Evolutionary conservation across 2,797 vertebrate genomes (phyloP).

Genomic region (Anguilla marmorata): DNA sequence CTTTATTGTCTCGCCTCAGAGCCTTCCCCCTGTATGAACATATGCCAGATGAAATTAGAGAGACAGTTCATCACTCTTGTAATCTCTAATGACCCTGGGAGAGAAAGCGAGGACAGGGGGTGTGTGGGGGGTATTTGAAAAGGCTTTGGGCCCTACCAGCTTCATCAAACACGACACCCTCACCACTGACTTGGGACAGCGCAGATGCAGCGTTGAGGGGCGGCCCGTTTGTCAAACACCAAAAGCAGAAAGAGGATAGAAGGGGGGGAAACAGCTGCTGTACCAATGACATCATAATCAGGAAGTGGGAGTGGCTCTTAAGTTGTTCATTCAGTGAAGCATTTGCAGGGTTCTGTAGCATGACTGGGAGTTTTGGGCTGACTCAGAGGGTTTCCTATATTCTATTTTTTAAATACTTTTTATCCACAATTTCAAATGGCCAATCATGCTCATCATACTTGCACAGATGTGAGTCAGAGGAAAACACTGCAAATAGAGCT

Average conservation of each 20-base stretch:
- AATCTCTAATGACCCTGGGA: conserved; percentile 46
- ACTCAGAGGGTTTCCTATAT: not conserved
- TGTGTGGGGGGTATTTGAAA: conserved; percentile 35
- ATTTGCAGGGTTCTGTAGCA: not conserved
- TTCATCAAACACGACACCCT: conserved; percentile 50
- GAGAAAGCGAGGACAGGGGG: not conserved
- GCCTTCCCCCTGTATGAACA: conserved; percentile 28
- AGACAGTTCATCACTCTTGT: conserved; percentile 54
- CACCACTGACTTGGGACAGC: conserved; percentile 36
- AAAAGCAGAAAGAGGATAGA: conserved; percentile 5
- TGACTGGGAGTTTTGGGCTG: too few relatives aligned
- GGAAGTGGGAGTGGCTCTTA: not conserved
- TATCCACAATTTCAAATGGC: too few relatives aligned
- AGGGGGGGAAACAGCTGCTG: conserved; percentile 32
- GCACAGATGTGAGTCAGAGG: too few relatives aligned
- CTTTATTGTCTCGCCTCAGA: not conserved
- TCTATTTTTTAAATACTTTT: too few relatives aligned
- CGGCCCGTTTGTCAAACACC: conserved; percentile 50
- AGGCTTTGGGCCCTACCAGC: conserved; percentile 42
- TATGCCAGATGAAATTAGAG: conserved; percentile 43
- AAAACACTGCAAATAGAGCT: too few relatives aligned
- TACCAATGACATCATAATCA: conserved; percentile 40
- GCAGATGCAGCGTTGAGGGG: conserved; percentile 43
- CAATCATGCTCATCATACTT: too few relatives aligned
- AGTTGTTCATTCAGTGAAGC: not conserved